Conservation (phyloP, 2,888 invertebrate genomes). For the Torymus auratus region DNA sequence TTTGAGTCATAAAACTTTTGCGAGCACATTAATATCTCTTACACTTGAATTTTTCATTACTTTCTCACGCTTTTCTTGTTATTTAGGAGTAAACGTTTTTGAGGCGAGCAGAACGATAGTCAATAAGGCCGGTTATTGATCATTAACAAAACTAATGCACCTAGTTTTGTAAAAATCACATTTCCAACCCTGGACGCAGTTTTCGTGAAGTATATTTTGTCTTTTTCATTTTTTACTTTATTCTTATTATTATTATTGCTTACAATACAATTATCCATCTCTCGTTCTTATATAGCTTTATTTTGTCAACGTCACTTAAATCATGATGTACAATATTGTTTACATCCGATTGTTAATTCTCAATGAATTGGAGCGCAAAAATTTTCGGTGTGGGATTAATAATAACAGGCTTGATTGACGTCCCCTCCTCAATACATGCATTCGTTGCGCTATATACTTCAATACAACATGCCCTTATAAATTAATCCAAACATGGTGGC, state of each 20-base stretch:
- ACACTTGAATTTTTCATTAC: slow-evolving; percentile 14
- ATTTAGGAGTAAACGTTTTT: slow-evolving; percentile 49
- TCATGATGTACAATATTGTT: slow-evolving; percentile 24
- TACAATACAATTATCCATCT: background rate
- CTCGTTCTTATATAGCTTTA: slow-evolving; percentile 2
- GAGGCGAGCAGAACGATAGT: slow-evolving; percentile 30
- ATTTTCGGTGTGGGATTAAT: slow-evolving; percentile 10
- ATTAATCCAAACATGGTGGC: no score
- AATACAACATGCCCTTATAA: no score
- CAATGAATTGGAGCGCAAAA: no score
- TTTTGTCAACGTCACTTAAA: background rate
- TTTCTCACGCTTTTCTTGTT: slow-evolving; percentile 40
- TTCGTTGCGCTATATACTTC: no score
- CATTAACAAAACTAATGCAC: slow-evolving; percentile 33
- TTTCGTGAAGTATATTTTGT: slow-evolving; percentile 51
- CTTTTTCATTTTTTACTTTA: no score
- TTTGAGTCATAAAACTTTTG: background rate
- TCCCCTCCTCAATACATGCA: slow-evolving; percentile 1
- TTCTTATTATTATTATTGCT: no score
- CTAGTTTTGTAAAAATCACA: slow-evolving; percentile 34
- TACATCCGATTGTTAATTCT: background rate
- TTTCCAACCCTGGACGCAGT: slow-evolving; percentile 45
- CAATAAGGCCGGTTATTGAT: slow-evolving; percentile 20
- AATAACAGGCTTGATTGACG: slow-evolving; percentile 31
- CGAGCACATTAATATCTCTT: background rate